These are phyloP conservation scores for Takifugu bimaculatus DNA, from an alignment of 2,113 vertebrate genomes.

Conservation along the genomic window DNA sequence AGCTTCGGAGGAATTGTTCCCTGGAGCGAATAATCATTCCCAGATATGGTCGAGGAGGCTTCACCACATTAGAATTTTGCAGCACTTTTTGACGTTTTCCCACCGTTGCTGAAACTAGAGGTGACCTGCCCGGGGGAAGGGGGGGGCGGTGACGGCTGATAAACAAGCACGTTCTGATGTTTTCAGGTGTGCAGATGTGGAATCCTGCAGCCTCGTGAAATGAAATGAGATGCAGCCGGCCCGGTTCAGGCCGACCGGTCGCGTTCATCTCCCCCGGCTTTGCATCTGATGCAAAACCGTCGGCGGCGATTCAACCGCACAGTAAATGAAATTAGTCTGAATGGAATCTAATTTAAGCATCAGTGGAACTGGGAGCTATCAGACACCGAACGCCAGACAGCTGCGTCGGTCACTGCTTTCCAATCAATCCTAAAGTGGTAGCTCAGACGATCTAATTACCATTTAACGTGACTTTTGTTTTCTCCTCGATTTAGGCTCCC, in stretches of 20 bases:
- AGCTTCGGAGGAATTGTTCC: constrained; percentile 28
- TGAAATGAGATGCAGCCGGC: background rate
- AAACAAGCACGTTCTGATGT: too few species aligned
- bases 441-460: constrained; percentile 8
- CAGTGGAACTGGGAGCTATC: constrained; percentile 31
- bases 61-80: background rate
- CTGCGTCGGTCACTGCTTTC: constrained; percentile 28
- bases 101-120: background rate
- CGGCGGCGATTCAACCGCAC: background rate
- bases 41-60: constrained; percentile 16
- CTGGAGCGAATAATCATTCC: constrained; percentile 25
- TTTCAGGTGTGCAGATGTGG: too few species aligned
- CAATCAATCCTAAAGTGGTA: constrained; percentile 10
- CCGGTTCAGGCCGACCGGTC: background rate
- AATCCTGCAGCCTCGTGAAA: background rate
- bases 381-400: constrained; percentile 25
- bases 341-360: constrained; percentile 15
- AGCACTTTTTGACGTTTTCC: background rate
- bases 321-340: constrained; percentile 24
- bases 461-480: background rate
- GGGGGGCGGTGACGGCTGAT: too few species aligned
- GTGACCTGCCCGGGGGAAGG: too few species aligned
- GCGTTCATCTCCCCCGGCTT: background rate
- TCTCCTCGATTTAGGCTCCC: background rate
- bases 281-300: background rate